Percentiles rank a stretch among this genome's conserved stretches.
Evolutionary conservation across 2,888 invertebrate species (phyloP).

Genomic region (Himalopsyche japonica): DNA sequence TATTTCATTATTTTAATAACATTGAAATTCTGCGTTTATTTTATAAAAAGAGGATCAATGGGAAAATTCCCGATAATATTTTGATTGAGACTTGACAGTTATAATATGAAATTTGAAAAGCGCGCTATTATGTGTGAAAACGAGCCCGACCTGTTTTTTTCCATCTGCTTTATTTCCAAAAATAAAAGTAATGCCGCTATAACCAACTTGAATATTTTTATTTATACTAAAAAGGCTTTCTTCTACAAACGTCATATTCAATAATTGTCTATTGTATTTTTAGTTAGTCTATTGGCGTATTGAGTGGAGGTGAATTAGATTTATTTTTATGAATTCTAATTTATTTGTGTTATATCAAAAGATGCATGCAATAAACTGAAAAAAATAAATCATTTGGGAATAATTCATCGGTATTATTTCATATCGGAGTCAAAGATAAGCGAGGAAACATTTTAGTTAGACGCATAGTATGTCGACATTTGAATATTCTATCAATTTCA

Average conservation of each 20-base stretch:
- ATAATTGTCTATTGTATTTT: background rate
- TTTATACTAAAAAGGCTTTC: background rate
- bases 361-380: background rate
- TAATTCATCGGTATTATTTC: background rate
- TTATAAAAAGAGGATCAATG: too few species aligned
- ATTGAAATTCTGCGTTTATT: too few species aligned
- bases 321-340: background rate
- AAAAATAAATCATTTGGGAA: background rate
- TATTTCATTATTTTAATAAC: too few species aligned
- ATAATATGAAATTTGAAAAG: too few species aligned
- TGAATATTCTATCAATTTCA: background rate
- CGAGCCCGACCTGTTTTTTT: too few species aligned
- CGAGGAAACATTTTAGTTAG: background rate
- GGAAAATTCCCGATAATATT: too few species aligned
- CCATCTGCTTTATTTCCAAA: too few species aligned
- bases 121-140: too few species aligned
- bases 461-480: background rate
- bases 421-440: background rate
- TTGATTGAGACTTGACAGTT: too few species aligned
- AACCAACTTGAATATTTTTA: background rate
- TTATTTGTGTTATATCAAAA: background rate
- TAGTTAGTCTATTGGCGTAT: background rate
- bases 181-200: too few species aligned
- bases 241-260: background rate
- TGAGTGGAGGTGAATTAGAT: background rate